phyloP scores from a whole-genome alignment of 2,113 vertebrate genomes.

The Sclerurus mexicanus region DNA sequence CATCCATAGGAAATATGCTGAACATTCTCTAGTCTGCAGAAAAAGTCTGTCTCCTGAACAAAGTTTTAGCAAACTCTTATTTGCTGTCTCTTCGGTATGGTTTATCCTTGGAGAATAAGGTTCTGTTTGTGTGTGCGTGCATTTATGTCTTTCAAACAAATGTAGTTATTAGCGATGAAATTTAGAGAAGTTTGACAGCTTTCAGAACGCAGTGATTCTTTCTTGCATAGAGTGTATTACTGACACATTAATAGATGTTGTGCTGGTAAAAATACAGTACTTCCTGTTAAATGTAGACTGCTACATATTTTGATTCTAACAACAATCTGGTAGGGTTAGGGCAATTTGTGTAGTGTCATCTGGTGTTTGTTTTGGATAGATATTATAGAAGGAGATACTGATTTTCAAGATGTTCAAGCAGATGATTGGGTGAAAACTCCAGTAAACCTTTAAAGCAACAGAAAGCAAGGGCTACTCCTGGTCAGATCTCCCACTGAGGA shows the following conservation, averaged over 20 bases:
- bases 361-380: slow-evolving; percentile 76
- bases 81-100: not conserved
- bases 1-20: not conserved
- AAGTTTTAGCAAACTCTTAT: slow-evolving; percentile 16
- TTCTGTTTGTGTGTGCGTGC: slow-evolving; percentile 25
- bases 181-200: slow-evolving; percentile 46
- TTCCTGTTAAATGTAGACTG: slow-evolving; percentile 72
- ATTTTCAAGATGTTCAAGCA: slow-evolving; percentile 79
- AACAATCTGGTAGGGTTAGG: slow-evolving; percentile 80
- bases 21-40: not conserved
- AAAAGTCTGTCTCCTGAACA: not conserved
- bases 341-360: slow-evolving; percentile 76
- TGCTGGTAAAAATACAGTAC: slow-evolving; percentile 69
- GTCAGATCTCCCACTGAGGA: slow-evolving; percentile 60
- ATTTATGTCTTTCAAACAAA: slow-evolving; percentile 38
- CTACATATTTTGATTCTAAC: slow-evolving; percentile 78
- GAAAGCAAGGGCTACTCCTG: slow-evolving; percentile 64
- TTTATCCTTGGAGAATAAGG: slow-evolving; percentile 6
- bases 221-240: slow-evolving; percentile 34
- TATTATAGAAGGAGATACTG: slow-evolving; percentile 74
- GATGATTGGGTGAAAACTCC: slow-evolving; percentile 74
- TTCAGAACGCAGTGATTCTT: slow-evolving; percentile 19
- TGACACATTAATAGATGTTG: slow-evolving; percentile 67
- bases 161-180: slow-evolving; percentile 46
- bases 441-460: slow-evolving; percentile 73